Conservation (phyloP, 2,888 invertebrate genomes). For the Drosophila villosipedis region DNA sequence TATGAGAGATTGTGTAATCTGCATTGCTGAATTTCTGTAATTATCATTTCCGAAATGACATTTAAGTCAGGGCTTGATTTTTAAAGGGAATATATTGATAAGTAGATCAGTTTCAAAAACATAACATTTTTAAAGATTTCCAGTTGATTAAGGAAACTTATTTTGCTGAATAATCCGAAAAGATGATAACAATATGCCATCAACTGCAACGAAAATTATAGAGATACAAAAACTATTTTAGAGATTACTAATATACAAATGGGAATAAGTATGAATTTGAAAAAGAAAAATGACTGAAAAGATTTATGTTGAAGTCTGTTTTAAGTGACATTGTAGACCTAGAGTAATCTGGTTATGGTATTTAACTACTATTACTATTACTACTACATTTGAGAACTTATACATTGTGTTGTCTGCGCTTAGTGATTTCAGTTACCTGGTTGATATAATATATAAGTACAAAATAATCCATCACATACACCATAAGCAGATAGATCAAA, state of each 20-base stretch:
- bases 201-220: background rate
- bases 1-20: conserved; percentile 29
- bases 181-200: background rate
- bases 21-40: conserved; percentile 47
- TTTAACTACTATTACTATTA: background rate
- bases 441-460: background rate
- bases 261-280: background rate
- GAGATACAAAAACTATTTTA: background rate
- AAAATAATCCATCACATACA: background rate
- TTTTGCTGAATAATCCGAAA: background rate
- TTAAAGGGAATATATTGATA: conserved; percentile 11
- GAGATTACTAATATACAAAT: too few relatives aligned
- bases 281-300: background rate
- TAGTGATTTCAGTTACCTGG: background rate
- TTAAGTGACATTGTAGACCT: background rate
- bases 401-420: too few relatives aligned
- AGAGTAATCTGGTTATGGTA: background rate
- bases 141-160: background rate
- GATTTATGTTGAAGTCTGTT: background rate
- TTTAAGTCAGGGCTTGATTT: conserved; percentile 5
- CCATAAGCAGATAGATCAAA: background rate
- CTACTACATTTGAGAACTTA: too few relatives aligned
- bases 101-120: background rate
- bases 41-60: conserved; percentile 36
- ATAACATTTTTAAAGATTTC: background rate